phyloP scores from a whole-genome alignment of 30 jellyfish, hydroid and myxozoan genomes.

The Hydractinia symbiolongicarpus region DNA sequence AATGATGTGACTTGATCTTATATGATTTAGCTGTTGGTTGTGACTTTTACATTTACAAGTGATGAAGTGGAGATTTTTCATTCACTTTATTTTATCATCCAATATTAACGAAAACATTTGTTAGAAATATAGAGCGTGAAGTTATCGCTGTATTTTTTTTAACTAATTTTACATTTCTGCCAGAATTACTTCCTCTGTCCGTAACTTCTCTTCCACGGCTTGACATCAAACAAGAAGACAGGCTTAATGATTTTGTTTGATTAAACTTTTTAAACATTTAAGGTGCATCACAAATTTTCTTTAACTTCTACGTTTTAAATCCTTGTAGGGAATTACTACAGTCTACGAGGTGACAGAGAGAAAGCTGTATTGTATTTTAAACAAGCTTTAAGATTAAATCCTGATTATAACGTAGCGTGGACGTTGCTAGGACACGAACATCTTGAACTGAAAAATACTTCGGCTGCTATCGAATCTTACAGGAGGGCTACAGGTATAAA shows the following conservation, averaged over 20 bases:
- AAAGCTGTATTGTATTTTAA: conserved; percentile 83
- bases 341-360: conserved; percentile 81
- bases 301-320: neutral
- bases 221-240: too few relatives aligned
- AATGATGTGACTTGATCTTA: too few relatives aligned
- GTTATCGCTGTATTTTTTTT: neutral
- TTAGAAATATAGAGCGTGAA: neutral
- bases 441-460: conserved; percentile 73
- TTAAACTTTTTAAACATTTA: too few relatives aligned
- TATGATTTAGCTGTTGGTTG: too few relatives aligned
- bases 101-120: too few relatives aligned
- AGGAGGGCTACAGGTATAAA: conserved; percentile 83
- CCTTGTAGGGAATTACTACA: conserved; percentile 77
- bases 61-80: too few relatives aligned
- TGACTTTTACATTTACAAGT: too few relatives aligned
- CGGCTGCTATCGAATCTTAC: conserved; percentile 89
- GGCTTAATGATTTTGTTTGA: too few relatives aligned
- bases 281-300: neutral
- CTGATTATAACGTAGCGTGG: conserved; percentile 85
- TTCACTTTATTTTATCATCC: too few relatives aligned
- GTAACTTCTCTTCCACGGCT: too few relatives aligned
- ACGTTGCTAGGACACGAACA: conserved; percentile 94
- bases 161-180: neutral
- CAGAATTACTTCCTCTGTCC: neutral
- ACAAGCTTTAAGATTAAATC: conserved; percentile 83